These are phyloP conservation scores for Thymallus thymallus DNA, from an alignment of 2,113 vertebrate genomes.

Conservation along the genomic window DNA sequence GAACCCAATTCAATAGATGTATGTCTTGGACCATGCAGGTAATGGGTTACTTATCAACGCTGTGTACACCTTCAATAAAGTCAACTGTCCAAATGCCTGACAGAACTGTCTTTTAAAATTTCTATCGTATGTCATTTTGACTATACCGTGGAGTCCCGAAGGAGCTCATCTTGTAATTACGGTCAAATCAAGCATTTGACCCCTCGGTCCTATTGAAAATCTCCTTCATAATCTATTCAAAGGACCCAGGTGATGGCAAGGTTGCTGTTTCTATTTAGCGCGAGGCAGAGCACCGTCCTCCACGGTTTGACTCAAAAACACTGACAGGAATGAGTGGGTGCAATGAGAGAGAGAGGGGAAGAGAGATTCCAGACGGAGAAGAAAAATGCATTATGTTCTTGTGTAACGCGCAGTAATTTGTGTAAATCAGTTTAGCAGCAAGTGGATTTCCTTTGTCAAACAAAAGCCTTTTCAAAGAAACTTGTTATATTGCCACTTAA, in stretches of 20 bases:
- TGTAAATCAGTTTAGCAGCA: not conserved
- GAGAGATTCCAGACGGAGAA: slow-evolving; percentile 16
- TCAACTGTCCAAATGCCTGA: not conserved
- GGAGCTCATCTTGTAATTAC: not conserved
- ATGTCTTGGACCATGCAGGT: not conserved
- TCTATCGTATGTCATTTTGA: not conserved
- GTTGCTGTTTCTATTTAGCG: not conserved
- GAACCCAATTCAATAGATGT: not conserved
- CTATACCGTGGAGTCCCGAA: not conserved
- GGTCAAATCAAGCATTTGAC: not conserved
- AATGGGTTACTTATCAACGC: not conserved
- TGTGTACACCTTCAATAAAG: not conserved
- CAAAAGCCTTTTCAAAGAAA: slow-evolving; percentile 28
- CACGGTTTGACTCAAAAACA: not conserved
- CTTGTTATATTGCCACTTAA: slow-evolving; percentile 17
- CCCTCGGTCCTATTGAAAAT: not conserved
- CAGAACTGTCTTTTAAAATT: not conserved
- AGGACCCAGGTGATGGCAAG: not conserved
- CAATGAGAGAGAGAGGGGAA: not conserved
- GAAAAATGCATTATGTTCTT: slow-evolving; percentile 9
- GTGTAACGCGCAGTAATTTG: not conserved
- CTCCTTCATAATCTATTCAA: not conserved
- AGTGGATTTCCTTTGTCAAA: slow-evolving; percentile 32
- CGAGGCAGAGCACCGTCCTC: not conserved
- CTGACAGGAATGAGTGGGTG: not conserved